Evolutionary conservation across 2,888 invertebrate species (phyloP), one percentile per base, ranked within the genome.

Genomic region (Idaea aversata): DNA sequence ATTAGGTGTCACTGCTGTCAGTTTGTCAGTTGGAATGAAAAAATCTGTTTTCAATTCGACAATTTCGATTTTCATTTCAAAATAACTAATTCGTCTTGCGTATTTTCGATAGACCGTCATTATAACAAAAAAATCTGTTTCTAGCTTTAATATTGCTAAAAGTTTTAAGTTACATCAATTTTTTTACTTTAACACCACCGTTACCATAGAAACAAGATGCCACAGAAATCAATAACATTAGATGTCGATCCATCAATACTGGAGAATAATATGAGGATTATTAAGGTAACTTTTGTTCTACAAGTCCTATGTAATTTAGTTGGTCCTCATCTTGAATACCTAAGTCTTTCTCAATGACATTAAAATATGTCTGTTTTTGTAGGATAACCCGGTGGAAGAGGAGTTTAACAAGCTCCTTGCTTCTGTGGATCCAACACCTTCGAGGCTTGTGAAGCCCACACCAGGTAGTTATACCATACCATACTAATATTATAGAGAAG

Each of bases 361-460:
- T 58, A 25, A 59, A 6, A 15, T 10, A 7, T 59, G 34, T 64
- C 65, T 59, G 73, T 72, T 70, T n/a, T 78, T 81, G 15, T 59
- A 94, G 94, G 94, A 94, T 64, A 90, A 78, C 76, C 90, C 94
- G 5, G 84, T 94, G 25, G 95, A 95, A 77, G 93, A 95, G 63
- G 94, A 95, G 70, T 83, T 96, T 15, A 93, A 94, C 68, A 94
- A 94, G 76, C 85, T 95, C 58, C 90, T 95, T 62, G 84, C 91
- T 61, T 84, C 87, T 16, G 84, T 90, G 2, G 90, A 93, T 67
- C 81, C 90, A 36, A 82, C 93, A 61, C 95, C 95, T 35, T 94
- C 93, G 3, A 95, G 95, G 81, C 86, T 95, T 66, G 94, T 96
- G 3, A 95, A 95, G 82, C 96, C 96, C 58, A 91, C 82, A 69